These are phyloP conservation scores for Ornithorhynchus anatinus DNA, from an alignment of 2,113 vertebrate species.

Conservation along the genomic window DNA sequence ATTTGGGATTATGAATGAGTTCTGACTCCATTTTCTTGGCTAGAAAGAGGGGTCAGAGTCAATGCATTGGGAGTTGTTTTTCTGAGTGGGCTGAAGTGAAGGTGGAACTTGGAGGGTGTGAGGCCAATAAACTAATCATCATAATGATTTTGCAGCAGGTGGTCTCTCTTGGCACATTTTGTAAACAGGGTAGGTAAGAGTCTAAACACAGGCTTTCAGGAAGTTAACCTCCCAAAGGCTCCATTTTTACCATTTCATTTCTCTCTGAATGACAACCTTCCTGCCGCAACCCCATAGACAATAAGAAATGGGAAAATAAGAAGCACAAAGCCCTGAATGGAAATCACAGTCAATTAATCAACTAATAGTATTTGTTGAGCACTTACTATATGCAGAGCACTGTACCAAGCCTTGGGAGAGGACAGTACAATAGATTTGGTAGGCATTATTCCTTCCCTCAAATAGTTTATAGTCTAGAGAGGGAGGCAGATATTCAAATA, in stretches of 20 bases:
- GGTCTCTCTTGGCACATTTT: neutral
- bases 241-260: neutral
- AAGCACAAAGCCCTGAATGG: neutral
- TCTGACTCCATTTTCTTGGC: neutral
- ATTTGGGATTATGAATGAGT: neutral
- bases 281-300: neutral
- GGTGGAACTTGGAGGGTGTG: neutral
- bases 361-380: neutral
- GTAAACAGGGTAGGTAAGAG: too few species aligned
- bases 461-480: neutral
- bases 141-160: neutral
- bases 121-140: neutral
- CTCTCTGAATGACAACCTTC: neutral
- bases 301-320: neutral
- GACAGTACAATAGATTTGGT: neutral
- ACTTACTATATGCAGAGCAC: neutral
- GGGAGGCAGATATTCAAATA: neutral
- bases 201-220: neutral
- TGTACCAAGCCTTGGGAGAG: neutral
- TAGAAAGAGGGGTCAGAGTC: constrained; percentile 1
- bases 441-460: neutral
- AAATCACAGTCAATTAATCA: neutral
- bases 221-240: neutral
- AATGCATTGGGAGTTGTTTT: constrained; percentile 9
- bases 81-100: neutral